These are phyloP conservation scores for Tetramorium parvispinum DNA, from an alignment of 1,140 invertebrate species.

Conservation along the genomic window DNA sequence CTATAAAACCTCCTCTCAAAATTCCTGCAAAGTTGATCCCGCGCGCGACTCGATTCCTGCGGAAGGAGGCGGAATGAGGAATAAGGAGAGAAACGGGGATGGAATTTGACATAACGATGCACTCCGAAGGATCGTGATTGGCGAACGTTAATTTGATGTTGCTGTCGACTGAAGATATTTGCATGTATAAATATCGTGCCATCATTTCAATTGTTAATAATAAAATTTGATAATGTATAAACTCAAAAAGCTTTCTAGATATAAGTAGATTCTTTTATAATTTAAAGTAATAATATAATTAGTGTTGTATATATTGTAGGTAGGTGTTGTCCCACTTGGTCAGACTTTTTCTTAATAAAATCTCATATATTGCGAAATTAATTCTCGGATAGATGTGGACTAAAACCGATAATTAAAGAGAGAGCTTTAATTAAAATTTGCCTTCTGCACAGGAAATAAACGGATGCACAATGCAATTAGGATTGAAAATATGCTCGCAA, in stretches of 20 bases:
- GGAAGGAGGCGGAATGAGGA: background rate
- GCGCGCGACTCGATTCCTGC: slow-evolving; percentile 14
- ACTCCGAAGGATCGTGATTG: background rate
- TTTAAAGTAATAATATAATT: background rate
- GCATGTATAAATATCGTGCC: background rate
- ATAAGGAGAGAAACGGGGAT: slow-evolving; percentile 24
- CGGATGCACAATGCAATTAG: background rate
- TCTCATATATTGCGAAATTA: background rate
- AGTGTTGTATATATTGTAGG: background rate
- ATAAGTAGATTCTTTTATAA: background rate
- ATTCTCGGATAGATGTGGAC: background rate
- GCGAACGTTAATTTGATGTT: background rate
- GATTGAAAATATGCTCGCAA: background rate
- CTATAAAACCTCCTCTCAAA: slow-evolving; percentile 61
- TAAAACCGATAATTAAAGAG: background rate
- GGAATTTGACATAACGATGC: slow-evolving; percentile 9
- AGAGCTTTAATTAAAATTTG: background rate
- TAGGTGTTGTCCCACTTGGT: background rate
- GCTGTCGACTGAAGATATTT: background rate
- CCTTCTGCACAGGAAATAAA: background rate
- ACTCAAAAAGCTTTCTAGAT: background rate
- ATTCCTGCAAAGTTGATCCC: slow-evolving; percentile 63
- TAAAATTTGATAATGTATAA: background rate
- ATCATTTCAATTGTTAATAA: background rate
- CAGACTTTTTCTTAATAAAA: background rate